Conservation (phyloP, 1,140 invertebrate genomes). For the Habropoda laboriosa region DNA sequence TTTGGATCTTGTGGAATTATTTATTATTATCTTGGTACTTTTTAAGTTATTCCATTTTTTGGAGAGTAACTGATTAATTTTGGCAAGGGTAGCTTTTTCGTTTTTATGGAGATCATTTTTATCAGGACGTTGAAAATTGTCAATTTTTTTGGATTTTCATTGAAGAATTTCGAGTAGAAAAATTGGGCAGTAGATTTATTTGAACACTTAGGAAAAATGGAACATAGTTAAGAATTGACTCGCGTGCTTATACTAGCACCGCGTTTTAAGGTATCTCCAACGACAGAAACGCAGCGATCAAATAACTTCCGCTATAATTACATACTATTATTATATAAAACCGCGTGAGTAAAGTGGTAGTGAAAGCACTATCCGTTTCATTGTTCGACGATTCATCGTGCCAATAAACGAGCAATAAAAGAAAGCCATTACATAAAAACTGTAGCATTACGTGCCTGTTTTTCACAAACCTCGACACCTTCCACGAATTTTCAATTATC, state of each 20-base stretch:
- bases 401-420: slow-evolving; percentile 17
- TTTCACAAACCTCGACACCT: neutral
- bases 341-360: slow-evolving; percentile 20
- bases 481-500: neutral
- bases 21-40: too few species aligned
- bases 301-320: slow-evolving; percentile 26
- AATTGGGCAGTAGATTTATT: neutral
- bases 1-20: too few species aligned
- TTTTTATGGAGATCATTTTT: too few species aligned
- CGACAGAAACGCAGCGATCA: neutral
- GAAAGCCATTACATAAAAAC: slow-evolving; percentile 22
- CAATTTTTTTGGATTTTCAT: too few species aligned
- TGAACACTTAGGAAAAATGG: neutral
- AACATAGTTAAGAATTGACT: neutral
- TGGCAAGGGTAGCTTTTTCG: too few species aligned
- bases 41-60: too few species aligned
- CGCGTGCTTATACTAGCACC: neutral
- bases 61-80: too few species aligned
- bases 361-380: slow-evolving; percentile 23
- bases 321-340: slow-evolving; percentile 35
- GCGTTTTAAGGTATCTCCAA: neutral
- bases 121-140: too few species aligned
- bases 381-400: slow-evolving; percentile 7
- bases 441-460: neutral
- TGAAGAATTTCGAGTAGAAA: neutral